Evolutionary conservation across 2,888 invertebrate genomes (phyloP).

Genomic region (Capitulum mitella): DNA sequence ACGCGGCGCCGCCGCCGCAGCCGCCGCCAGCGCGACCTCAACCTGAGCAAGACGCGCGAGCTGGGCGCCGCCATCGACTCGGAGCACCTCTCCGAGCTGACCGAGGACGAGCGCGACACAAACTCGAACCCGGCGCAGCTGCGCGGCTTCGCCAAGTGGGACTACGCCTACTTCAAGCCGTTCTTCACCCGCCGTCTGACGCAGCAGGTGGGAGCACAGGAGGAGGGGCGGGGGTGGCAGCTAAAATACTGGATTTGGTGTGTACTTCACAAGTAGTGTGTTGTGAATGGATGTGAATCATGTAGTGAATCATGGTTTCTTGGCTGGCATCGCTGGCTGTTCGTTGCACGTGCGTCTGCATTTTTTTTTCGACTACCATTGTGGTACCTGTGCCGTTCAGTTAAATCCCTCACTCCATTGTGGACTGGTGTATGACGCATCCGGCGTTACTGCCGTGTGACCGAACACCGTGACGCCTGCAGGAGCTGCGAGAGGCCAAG

Average conservation of each 20-base stretch:
- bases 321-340: too few relatives aligned
- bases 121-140: slow-evolving; percentile 39
- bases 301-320: too few relatives aligned
- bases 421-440: too few relatives aligned
- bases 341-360: too few relatives aligned
- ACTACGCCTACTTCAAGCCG: slow-evolving; percentile 88
- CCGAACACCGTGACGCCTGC: too few relatives aligned
- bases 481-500: slow-evolving; percentile 14
- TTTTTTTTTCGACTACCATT: too few relatives aligned
- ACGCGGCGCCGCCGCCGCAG: not conserved
- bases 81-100: slow-evolving; percentile 83
- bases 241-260: too few relatives aligned
- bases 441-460: too few relatives aligned
- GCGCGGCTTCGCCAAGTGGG: slow-evolving; percentile 80
- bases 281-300: too few relatives aligned
- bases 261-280: too few relatives aligned
- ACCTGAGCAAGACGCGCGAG: slow-evolving; percentile 93
- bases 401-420: too few relatives aligned
- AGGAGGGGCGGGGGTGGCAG: slow-evolving; percentile 66
- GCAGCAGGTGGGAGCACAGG: slow-evolving; percentile 43
- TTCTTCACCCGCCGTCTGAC: slow-evolving; percentile 79
- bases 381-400: too few relatives aligned
- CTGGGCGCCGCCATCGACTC: slow-evolving; percentile 83
- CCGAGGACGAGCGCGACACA: slow-evolving; percentile 58
- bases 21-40: slow-evolving; percentile 55